phyloP scores from a whole-genome alignment of 1,140 invertebrate species.

The Aradophagus sp. region DNA sequence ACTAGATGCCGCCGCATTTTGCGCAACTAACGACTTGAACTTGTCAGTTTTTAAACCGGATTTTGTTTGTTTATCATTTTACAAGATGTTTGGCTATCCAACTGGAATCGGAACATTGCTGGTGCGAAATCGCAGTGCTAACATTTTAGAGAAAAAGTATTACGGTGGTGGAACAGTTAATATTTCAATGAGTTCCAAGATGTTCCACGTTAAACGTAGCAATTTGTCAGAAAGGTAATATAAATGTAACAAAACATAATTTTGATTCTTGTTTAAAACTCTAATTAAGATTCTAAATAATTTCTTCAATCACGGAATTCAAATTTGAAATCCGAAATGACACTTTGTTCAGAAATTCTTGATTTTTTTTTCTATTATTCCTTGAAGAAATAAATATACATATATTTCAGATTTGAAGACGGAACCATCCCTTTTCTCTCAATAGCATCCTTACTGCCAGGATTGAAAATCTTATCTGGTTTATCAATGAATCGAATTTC shows the following conservation, averaged over 20 bases:
- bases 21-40: constrained; percentile 87
- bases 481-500: constrained; percentile 82
- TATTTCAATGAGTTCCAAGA: constrained; percentile 82
- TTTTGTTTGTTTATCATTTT: constrained; percentile 95
- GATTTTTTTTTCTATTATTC: neutral
- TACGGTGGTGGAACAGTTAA: constrained; percentile 95
- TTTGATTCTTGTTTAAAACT: neutral
- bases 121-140: constrained; percentile 81
- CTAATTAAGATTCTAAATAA: neutral
- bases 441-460: constrained; percentile 87
- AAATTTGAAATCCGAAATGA: neutral
- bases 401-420: constrained; percentile 89
- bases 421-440: constrained; percentile 92
- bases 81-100: constrained; percentile 98
- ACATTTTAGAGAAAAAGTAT: constrained; percentile 83
- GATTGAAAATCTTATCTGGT: constrained; percentile 82
- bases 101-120: constrained; percentile 93
- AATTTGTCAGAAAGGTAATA: constrained; percentile 81
- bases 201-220: constrained; percentile 81
- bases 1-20: constrained; percentile 90
- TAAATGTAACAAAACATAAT: neutral
- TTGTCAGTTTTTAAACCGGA: constrained; percentile 84
- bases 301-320: neutral
- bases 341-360: too few species aligned
- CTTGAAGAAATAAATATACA: neutral